Base-by-base conservation (phyloP, 2,113 vertebrate genomes). In the Sphyrna mokarran region DNA sequence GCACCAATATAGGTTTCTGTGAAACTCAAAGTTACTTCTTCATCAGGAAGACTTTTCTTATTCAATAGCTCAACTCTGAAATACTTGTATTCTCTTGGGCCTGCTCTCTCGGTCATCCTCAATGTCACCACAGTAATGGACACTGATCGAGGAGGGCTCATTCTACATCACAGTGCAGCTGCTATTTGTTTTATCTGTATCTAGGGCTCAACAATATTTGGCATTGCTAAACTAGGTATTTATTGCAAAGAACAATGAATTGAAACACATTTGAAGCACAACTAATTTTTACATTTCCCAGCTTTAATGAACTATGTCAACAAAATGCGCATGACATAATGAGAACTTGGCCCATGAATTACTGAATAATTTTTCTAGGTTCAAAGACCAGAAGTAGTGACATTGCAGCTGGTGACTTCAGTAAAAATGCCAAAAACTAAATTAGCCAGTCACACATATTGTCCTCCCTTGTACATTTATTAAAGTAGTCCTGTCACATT, bases 221-320 rank as follows among this genome's bases (percentile, higher is more conserved):
- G 48, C 29, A 87, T 87, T 87, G 43, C 85, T 26, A 26, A 43
- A 16, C 48, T 11, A 58, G 48, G 29, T 89, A 61, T 26, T 89
- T 54, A 89, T 89, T 61, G 58, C 10, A 29, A 61, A 89, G 26
- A 26, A 22, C 48, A 89, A 89, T 89, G 86, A 61, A 33, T 61
- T 89, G 86, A 89, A 61, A 54, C 86, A 14, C 26, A 61, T 89
- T 33, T 89, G 86, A 61, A 61, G 86, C 86, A 33, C 26, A 89
- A 23, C 48, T 61, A 29, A 58, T 89, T 89, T 58, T 89, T 89
- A 29, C 26, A 29, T 89, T 89, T 89, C 23, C 26, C 48, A 89
- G 86, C 86, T 13, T 87, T 87, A 87, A 87, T 89, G 48, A 89
- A 43, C 48, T 89, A 54, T 89, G 58, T n/a, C 86, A 89, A 89